phyloP scores from a whole-genome alignment of 2,888 invertebrate species.

The Anoncus sp. region DNA sequence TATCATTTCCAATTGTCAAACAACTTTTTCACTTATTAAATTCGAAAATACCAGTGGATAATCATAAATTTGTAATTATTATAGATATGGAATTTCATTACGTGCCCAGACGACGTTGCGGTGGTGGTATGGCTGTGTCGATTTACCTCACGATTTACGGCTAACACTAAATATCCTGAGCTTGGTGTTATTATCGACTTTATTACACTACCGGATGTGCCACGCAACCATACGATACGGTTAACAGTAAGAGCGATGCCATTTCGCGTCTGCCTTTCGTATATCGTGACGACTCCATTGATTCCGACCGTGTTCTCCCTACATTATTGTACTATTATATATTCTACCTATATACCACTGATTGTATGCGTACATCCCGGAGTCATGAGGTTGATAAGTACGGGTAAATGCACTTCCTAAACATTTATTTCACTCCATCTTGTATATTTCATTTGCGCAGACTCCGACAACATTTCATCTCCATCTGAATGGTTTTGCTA shows the following conservation, averaged over 20 bases:
- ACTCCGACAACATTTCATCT: background rate
- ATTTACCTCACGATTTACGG: constrained; percentile 79
- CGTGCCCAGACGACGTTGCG: constrained; percentile 73
- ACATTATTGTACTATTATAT: constrained; percentile 43
- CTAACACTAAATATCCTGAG: constrained; percentile 79
- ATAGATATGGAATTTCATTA: no score
- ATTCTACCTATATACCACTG: constrained; percentile 8
- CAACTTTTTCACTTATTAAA: no score
- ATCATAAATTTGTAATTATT: no score
- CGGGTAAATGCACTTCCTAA: constrained; percentile 20
- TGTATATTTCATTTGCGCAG: background rate
- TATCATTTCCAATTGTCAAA: no score
- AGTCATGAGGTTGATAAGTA: constrained; percentile 29
- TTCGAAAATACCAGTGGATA: no score
- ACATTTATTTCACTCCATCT: constrained; percentile 21
- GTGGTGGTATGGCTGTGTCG: constrained; percentile 72
- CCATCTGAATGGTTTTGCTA: no score
- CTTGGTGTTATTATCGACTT: constrained; percentile 80
- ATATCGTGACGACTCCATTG: constrained; percentile 79
- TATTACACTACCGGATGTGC: constrained; percentile 76
- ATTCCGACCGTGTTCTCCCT: constrained; percentile 68
- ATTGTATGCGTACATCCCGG: background rate
- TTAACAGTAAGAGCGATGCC: constrained; percentile 77
- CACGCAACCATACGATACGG: constrained; percentile 72
- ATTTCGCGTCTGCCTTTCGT: constrained; percentile 78